A percentile compares a stretch with the other conserved stretches of the same genome.
These are phyloP conservation scores for Aleiodes testaceus DNA, from an alignment of 2,888 invertebrate genomes.

Conservation along the genomic window DNA sequence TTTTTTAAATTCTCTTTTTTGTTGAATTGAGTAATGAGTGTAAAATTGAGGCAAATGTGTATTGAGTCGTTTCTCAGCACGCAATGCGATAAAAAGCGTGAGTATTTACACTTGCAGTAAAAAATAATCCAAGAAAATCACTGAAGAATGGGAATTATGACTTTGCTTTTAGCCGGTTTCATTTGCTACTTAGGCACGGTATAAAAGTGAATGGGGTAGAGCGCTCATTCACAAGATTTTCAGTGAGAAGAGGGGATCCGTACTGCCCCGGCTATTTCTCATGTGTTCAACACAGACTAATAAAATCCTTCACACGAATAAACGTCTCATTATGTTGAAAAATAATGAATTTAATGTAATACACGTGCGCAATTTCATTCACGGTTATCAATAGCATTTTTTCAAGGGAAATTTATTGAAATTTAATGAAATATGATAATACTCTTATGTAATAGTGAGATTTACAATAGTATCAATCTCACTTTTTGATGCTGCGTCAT, in stretches of 20 bases:
- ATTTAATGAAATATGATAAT: too few species aligned
- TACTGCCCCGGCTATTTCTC: conserved; percentile 54
- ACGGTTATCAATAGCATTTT: conserved; percentile 37
- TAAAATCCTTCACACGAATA: background rate
- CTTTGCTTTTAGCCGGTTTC: conserved; percentile 42
- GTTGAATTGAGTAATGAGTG: conserved; percentile 30
- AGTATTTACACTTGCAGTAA: too few species aligned
- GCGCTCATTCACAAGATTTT: conserved; percentile 71
- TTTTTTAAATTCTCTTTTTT: too few species aligned
- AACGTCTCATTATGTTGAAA: conserved; percentile 24
- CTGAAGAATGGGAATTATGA: conserved; percentile 44
- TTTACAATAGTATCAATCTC: conserved; percentile 10
- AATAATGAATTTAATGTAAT: conserved; percentile 44
- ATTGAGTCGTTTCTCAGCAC: too few species aligned
- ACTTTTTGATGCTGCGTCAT: conserved; percentile 9
- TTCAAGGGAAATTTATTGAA: too few species aligned
- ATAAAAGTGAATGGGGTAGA: conserved; percentile 70
- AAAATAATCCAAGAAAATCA: conserved; percentile 45
- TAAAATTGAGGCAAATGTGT: conserved; percentile 34
- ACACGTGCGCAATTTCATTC: conserved; percentile 46
- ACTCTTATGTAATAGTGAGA: background rate
- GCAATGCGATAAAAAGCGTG: too few species aligned
- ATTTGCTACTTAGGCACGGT: conserved; percentile 57
- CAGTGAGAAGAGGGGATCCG: conserved; percentile 55
- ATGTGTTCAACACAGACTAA: conserved; percentile 32